Evolutionary conservation across 2,797 vertebrate species (phyloP), one percentile per base, ranked within the genome.

Genomic region (Arremon aurantiirostris): DNA sequence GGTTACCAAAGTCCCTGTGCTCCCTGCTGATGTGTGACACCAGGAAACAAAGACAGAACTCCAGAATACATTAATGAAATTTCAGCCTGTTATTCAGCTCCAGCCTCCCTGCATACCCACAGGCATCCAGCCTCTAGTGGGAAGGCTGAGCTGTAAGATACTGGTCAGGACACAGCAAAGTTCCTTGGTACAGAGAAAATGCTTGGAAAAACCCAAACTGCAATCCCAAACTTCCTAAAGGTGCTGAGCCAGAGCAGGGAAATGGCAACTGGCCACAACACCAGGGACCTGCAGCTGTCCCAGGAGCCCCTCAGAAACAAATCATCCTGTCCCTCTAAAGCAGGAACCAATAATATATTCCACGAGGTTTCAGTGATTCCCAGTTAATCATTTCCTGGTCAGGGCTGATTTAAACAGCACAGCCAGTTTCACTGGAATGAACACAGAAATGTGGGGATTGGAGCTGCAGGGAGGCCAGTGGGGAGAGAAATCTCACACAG

Each of bases 341-440:
- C 47, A 89, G 71, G 71, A 91, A 84, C 50, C 65, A 82, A 26
- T 21, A 35, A 44, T 42, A 49, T 20, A 14, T 7, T 41, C 50
- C 66, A 61, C 0, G 2, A 23, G 56, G 37, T 26, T 80, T 53
- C 81, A 83, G 52, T 60, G 84, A 49, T 88, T 60, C 21, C 65
- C 81, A 85, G 95, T 95, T 96, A 93, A 94, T 95, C 2, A 96
- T 96, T 96, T 81, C 86, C 82, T 78, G 52, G 46, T 65, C 47
- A 77, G 37, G 82, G 80, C 35, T 28, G 24, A 63, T 82, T 82
- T 34, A 46, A 90, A 84, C 30, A 81, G 78, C 34, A 63, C 30
- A 72, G 82, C 50, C 80, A 91, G 55, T 78, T 89, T 66, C 21
- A 4, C 90, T 84, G 35, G 77, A 79, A 69, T 0, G 23, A 52